phyloP scores from a whole-genome alignment of 2,113 vertebrate genomes.

The Phaetusa simplex region DNA sequence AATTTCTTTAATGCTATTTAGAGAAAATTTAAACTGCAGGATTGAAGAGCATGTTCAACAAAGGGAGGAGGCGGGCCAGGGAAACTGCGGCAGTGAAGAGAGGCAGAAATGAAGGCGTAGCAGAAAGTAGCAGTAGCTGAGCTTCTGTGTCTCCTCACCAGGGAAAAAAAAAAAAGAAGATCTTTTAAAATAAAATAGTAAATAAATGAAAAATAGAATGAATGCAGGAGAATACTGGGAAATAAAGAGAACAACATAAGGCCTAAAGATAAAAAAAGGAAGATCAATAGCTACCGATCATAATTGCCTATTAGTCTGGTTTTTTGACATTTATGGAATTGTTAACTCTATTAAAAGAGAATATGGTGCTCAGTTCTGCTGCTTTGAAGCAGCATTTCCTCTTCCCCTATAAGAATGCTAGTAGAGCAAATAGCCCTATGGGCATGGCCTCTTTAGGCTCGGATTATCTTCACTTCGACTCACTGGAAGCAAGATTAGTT shows the following conservation, averaged over 20 bases:
- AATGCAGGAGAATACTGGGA: neutral
- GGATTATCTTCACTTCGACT: conserved; percentile 4
- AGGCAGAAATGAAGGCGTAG: neutral
- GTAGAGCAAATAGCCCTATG: neutral
- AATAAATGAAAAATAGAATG: neutral
- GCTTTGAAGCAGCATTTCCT: conserved; percentile 17
- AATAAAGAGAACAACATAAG: neutral
- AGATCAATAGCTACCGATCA: neutral
- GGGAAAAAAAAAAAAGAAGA: neutral
- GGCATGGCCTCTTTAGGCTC: neutral
- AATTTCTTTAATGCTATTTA: neutral
- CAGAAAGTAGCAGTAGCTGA: neutral
- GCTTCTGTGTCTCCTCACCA: neutral
- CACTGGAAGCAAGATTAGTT: neutral
- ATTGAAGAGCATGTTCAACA: neutral
- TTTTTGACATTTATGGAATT: neutral
- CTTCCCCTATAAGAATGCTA: neutral
- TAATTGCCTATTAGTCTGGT: neutral
- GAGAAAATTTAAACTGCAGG: neutral
- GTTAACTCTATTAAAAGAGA: neutral
- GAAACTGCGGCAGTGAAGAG: neutral
- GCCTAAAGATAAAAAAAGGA: neutral
- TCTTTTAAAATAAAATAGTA: neutral
- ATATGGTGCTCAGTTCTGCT: neutral
- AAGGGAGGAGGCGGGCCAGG: neutral